These are phyloP conservation scores for Hartigia nigra DNA, from an alignment of 2,888 invertebrate genomes.

Conservation along the genomic window DNA sequence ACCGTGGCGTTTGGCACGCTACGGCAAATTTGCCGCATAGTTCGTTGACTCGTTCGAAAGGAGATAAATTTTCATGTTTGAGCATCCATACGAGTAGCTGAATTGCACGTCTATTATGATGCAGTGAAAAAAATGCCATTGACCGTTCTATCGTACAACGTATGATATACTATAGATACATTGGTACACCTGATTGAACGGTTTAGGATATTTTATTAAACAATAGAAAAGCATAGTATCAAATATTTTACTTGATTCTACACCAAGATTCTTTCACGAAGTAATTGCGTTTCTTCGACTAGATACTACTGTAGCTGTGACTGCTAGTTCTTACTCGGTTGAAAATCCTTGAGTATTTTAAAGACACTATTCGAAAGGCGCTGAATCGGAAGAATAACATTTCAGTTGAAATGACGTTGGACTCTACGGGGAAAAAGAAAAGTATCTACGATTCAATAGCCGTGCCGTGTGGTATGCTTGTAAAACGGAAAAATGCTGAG, in stretches of 20 bases:
- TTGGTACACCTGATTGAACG: background rate
- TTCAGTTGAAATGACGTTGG: background rate
- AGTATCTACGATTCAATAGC: background rate
- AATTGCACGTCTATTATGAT: background rate
- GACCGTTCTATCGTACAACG: background rate
- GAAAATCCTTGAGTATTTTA: background rate
- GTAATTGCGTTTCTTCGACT: background rate
- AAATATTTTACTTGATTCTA: background rate
- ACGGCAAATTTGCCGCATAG: conserved; percentile 52
- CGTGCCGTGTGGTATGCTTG: background rate
- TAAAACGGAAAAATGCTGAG: background rate
- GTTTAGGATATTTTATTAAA: background rate
- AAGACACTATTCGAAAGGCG: background rate
- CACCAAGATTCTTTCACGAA: background rate
- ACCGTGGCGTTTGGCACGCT: conserved; percentile 30
- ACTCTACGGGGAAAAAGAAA: background rate
- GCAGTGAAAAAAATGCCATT: background rate
- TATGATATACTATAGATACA: background rate
- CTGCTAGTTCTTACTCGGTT: background rate
- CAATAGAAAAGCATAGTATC: background rate
- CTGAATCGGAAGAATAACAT: background rate
- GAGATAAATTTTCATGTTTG: conserved; percentile 2
- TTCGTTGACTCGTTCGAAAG: conserved; percentile 46
- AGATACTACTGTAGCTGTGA: background rate
- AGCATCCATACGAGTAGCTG: background rate